Base-by-base conservation (phyloP, 1,140 invertebrate genomes). In the Conus betulinus region DNA sequence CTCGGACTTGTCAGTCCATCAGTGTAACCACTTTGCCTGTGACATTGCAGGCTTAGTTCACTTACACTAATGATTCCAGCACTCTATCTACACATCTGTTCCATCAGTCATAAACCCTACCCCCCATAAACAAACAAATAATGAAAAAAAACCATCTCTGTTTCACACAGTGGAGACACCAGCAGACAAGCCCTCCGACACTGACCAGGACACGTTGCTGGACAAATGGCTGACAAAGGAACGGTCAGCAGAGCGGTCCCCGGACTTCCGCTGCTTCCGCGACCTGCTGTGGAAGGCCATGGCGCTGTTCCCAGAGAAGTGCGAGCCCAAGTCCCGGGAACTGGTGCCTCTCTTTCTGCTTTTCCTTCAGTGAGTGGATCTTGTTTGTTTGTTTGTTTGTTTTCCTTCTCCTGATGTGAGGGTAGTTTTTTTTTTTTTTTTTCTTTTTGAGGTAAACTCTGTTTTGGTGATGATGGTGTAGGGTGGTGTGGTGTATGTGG, bases 201-300 rank as follows among this genome's bases (percentile, higher is more conserved):
- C 7, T 51, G 78, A 82, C n/a, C 55, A 51, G 39, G 86, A 23
- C 8, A 53, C 71, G 5, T 52, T 71, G 51, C 78, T 78, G 83
- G 53, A 71, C 10, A 13, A 76, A 7, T 85, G 87, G 81, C 11
- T 88, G 60, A 13, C 27, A 23, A 10, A 23, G 27, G 78, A 82
- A 8, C 25, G 63, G 60, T 71, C 25, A 23, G 53, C 60, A 4
- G 87, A 84, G 51, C 76, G 81, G 5, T n/a, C 27, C 5, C 89
- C 91, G 52, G 91, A 93, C 85, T 90, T 87, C 55, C 71, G 96
- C 20, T 98, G 98, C 94, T 97, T 97, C 93, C 96, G 98, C 91
- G 96, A 97, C 74, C 96, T 98, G 57, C 93, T 99, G 0, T 98
- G 98, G 97, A 97, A 97, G 94, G 96, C 97, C 71, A 97, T 99